Evolutionary conservation across 2,888 invertebrate genomes (phyloP), one percentile per base, ranked within the genome.

Genomic region (Cyrtodaria siliqua): DNA sequence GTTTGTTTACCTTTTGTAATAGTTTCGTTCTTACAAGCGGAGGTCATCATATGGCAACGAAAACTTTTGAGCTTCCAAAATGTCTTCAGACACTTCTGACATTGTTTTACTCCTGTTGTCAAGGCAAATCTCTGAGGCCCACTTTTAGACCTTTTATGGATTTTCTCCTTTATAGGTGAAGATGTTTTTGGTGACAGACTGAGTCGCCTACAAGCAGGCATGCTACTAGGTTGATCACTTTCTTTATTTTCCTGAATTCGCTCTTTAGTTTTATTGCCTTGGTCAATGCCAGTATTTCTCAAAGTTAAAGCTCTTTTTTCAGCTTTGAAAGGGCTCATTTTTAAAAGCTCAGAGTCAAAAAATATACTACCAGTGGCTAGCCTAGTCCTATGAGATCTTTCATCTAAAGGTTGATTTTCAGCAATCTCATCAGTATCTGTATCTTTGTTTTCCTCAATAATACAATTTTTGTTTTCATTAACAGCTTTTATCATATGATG

Each of bases 41-140:
- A 8, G 18, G 27, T 44, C n/a, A n/a, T 72, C 50, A 70, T 73
- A 57, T 85, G 85, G n/a, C 55, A 44, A 8, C 42, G 47, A 27
- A 73, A 80, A 20, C 61, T 76, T 16, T 38, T 55, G 52, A 67
- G 69, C 50, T 86, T 84, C 84, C 84, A 84, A 53, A 86, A 86
- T 2, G 52, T 68, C 27, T 71, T 79, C 0, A 68, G 50, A 70
- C 86, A 86, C n/a, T 76, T 72, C 4, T 61, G 49, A 76, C 79
- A 79, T n/a, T 61, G 60, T 26, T 61, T 73, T 2, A 79, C 69
- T 3, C 79, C 79, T 42, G 79, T 79, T 0, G 52, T 24, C n/a
- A 79, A 38, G 12, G 79, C 64, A 67, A 53, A 79, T 26, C 52
- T 20, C 18, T 29, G 24, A 14, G 61, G 61, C 23, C 33, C 61